phyloP scores from a whole-genome alignment of 2,888 invertebrate species.

The Opisthograptis luteolata region DNA sequence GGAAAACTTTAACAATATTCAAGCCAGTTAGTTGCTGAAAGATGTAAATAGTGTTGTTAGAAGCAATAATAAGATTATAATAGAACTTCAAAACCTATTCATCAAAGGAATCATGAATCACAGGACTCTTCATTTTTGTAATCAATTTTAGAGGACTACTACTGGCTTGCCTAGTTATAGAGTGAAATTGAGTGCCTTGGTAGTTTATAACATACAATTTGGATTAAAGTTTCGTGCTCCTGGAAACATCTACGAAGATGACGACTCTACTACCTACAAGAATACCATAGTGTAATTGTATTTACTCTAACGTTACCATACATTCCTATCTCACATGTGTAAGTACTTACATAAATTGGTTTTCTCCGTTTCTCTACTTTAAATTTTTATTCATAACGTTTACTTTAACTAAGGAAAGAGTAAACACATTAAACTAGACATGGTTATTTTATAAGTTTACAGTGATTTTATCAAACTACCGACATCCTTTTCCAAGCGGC shows the following conservation, averaged over 20 bases:
- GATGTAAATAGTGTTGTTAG: slow-evolving; percentile 3
- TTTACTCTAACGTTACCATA: slow-evolving; percentile 10
- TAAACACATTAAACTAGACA: slow-evolving; percentile 14
- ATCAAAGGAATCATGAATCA: slow-evolving; percentile 21
- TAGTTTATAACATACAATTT: background rate
- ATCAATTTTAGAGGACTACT: slow-evolving; percentile 1
- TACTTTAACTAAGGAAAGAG: no score
- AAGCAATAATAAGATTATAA: slow-evolving; percentile 4
- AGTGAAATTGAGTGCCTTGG: background rate
- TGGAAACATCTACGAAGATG: slow-evolving; percentile 31
- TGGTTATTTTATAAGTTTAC: slow-evolving; percentile 7
- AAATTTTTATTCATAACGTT: background rate
- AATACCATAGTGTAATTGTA: slow-evolving; percentile 14
- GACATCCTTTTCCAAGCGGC: background rate
- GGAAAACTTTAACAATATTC: background rate
- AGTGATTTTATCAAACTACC: slow-evolving; percentile 1
- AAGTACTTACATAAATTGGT: background rate
- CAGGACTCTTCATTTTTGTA: background rate
- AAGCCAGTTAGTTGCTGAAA: slow-evolving; percentile 12
- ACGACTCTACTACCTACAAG: slow-evolving; percentile 22
- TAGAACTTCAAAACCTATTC: slow-evolving; percentile 19
- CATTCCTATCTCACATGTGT: background rate
- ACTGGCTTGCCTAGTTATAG: background rate
- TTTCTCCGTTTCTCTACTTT: background rate
- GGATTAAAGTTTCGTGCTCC: slow-evolving; percentile 5